phyloP scores from a whole-genome alignment of 1,140 invertebrate genomes.

The Drosophila setifemur region DNA sequence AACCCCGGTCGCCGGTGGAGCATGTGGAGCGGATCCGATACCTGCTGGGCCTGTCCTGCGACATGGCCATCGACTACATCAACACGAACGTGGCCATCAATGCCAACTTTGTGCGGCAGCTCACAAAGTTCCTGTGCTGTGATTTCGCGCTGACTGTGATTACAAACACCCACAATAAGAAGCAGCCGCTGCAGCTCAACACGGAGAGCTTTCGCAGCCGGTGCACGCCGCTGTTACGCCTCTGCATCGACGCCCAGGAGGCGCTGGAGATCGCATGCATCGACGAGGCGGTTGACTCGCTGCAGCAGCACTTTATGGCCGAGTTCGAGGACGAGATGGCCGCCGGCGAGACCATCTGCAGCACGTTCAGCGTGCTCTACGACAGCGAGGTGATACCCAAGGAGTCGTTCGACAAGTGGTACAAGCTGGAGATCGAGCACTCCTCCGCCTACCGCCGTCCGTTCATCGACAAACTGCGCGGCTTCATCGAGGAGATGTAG shows the following conservation, averaged over 20 bases:
- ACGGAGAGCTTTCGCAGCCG: conserved; percentile 49
- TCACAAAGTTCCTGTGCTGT: conserved; percentile 77
- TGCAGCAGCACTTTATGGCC: conserved; percentile 56
- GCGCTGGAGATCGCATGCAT: conserved; percentile 65
- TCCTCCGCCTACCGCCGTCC: conserved; percentile 20
- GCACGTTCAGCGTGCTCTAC: conserved; percentile 53
- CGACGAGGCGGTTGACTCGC: conserved; percentile 59
- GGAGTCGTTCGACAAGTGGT: conserved; percentile 71
- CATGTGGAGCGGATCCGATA: conserved; percentile 67
- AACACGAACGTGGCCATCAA: conserved; percentile 76
- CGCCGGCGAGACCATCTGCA: conserved; percentile 63
- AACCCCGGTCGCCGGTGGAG: conserved; percentile 46
- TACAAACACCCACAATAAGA: conserved; percentile 35
- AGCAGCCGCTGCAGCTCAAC: conserved; percentile 50
- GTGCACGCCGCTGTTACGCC: conserved; percentile 58
- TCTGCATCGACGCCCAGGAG: conserved; percentile 70
- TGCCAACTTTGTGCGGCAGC: conserved; percentile 58
- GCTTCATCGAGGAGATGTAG: conserved; percentile 60
- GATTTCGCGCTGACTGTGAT: conserved; percentile 72
- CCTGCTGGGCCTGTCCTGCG: conserved; percentile 49
- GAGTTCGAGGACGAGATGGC: conserved; percentile 58
- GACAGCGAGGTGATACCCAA: conserved; percentile 68
- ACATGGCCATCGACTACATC: conserved; percentile 77
- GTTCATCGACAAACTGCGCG: conserved; percentile 46
- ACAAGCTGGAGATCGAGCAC: conserved; percentile 51